A percentile compares a stretch with the other conserved stretches of the same genome.
These are phyloP conservation scores for Dolichotis patagonum DNA, from an alignment of 2,113 vertebrate species.

Conservation along the genomic window DNA sequence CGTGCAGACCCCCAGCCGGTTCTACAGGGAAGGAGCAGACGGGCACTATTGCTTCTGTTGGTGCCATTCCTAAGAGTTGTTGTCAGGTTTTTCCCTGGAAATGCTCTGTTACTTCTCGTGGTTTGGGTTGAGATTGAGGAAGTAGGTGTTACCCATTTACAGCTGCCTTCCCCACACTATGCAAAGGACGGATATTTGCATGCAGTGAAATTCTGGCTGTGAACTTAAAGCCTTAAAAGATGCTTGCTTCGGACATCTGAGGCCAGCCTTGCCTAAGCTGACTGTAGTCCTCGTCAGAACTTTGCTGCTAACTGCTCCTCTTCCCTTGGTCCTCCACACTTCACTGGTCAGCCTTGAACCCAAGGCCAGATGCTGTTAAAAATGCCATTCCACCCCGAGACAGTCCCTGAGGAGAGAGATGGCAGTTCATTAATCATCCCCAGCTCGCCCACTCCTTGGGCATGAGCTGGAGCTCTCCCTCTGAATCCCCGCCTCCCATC, in stretches of 20 bases:
- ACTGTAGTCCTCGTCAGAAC: too few species aligned
- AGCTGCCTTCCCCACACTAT: neutral
- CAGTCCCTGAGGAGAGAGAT: neutral
- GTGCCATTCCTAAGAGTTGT: neutral
- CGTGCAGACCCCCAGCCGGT: neutral
- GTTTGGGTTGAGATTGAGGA: neutral
- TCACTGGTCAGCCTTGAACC: neutral
- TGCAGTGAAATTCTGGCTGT: neutral
- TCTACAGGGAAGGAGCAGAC: accelerated
- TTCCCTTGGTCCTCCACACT: too few species aligned
- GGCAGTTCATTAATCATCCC: accelerated
- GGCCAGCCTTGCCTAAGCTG: too few species aligned
- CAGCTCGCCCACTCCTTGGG: accelerated
- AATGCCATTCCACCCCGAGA: neutral
- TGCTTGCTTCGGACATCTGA: neutral
- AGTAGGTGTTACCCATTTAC: accelerated
- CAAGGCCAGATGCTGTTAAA: neutral
- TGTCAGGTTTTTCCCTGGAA: neutral
- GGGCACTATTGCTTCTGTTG: accelerated
- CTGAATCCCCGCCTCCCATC: accelerated
- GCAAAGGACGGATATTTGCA: neutral
- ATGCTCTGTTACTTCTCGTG: neutral
- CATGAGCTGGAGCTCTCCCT: neutral
- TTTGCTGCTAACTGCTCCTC: neutral
- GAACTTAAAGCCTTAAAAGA: neutral